Conservation (phyloP, 1,140 invertebrate genomes). For the Antheraea mylitta region DNA sequence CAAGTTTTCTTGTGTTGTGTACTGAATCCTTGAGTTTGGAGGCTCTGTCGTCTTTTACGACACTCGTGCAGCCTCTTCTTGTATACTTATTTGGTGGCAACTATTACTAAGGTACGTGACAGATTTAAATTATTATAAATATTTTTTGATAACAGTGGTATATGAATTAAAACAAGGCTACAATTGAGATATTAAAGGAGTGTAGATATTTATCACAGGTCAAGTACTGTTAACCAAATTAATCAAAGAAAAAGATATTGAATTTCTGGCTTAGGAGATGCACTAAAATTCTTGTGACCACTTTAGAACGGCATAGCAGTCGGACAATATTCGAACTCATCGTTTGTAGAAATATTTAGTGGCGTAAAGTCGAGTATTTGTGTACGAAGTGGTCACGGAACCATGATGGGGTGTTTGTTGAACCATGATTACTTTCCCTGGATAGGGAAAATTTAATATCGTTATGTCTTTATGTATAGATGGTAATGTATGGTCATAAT, state of each 20-base stretch:
- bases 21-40: slow-evolving; percentile 64
- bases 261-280: not conserved
- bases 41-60: slow-evolving; percentile 54
- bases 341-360: too few relatives aligned
- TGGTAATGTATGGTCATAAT: too few relatives aligned
- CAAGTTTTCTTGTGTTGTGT: slow-evolving; percentile 68
- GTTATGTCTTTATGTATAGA: too few relatives aligned
- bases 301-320: not conserved
- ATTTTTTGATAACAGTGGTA: not conserved
- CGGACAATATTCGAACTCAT: too few relatives aligned
- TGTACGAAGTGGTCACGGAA: too few relatives aligned
- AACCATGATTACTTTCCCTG: too few relatives aligned
- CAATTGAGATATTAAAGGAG: not conserved
- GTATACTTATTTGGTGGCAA: slow-evolving; percentile 36
- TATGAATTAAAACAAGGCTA: not conserved
- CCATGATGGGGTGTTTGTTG: too few relatives aligned
- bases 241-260: too few relatives aligned
- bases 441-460: too few relatives aligned
- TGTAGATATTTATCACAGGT: not conserved
- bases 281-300: not conserved
- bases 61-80: slow-evolving; percentile 48
- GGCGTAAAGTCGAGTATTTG: too few relatives aligned
- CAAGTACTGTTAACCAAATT: too few relatives aligned
- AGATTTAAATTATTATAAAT: slow-evolving; percentile 10
- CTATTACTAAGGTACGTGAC: slow-evolving; percentile 52